Percentiles rank a stretch among this genome's conserved stretches.
Conservation (phyloP, 2,888 invertebrate species). For the Zeuzera pyrina region DNA sequence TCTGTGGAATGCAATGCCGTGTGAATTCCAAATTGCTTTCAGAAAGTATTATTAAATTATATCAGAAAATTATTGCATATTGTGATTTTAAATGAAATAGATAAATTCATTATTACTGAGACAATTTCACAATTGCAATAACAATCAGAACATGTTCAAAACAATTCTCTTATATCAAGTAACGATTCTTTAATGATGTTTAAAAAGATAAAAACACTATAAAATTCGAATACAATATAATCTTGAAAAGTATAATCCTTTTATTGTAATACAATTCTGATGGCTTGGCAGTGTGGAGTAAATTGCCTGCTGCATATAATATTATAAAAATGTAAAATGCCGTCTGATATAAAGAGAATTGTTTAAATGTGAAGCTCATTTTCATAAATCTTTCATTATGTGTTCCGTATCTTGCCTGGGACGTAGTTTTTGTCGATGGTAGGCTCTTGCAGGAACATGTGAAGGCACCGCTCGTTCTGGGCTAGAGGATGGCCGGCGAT, state of each 20-base stretch:
- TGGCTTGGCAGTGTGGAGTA: too few relatives aligned
- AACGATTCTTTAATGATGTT: too few relatives aligned
- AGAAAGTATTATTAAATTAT: conserved; percentile 11
- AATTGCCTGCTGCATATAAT: too few relatives aligned
- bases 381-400: conserved; percentile 88
- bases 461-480: conserved; percentile 98
- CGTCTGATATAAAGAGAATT: conserved; percentile 18
- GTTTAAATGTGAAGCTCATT: conserved; percentile 33
- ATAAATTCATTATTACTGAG: conserved; percentile 2
- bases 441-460: conserved; percentile 99
- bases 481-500: conserved; percentile 99
- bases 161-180: too few relatives aligned
- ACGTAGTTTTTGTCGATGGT: conserved; percentile 99
- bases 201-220: too few relatives aligned
- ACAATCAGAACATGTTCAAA: conserved; percentile 23
- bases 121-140: conserved; percentile 39
- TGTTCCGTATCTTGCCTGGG: conserved; percentile 98
- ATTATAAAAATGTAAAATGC: not conserved
- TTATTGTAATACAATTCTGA: too few relatives aligned
- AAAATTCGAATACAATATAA: too few relatives aligned
- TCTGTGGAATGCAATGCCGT: conserved; percentile 7
- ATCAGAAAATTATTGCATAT: conserved; percentile 33
- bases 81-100: conserved; percentile 18
- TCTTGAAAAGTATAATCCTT: too few relatives aligned
- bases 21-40: not conserved